Evolutionary conservation across 2,888 invertebrate genomes (phyloP), one percentile per base, ranked within the genome.

Genomic region (Apamea epomidion): DNA sequence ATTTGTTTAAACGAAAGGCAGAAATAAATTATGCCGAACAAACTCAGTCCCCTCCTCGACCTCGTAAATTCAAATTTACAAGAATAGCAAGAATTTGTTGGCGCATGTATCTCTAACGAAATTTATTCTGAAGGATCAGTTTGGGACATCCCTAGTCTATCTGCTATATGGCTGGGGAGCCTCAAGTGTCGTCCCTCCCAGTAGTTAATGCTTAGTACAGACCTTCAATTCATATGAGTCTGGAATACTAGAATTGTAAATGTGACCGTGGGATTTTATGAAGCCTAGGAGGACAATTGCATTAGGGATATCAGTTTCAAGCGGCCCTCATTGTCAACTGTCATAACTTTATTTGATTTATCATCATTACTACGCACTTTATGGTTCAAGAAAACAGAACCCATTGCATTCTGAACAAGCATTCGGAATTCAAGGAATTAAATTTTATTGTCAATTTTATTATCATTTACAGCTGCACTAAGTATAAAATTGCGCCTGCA

Each of bases 111-210:
- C 80, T 87, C 62, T 80, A 78, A 87, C 77, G 67, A 87, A 87
- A 87, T 86, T 80, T 86, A 86, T 86, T 80, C 85, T 80, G 80
- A 86, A 86, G 87, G 85, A 86, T 87, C 84, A 87, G 80, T 87
- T 80, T 84, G 87, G 80, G 86, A 86, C 86, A 86, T 86, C 86
- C 87, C 86, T 87, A 80, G 80, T 80, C 87, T 84, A 86, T 86
- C 75, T 87, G 67, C 67, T 68, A 80, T 80, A 84, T 68, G 71
- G 74, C 70, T 83, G 64, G 87, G 86, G 79, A 80, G 73, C 69
- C 80, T 87, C 65, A 75, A 84, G 77, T 86, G 75, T 78, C 80
- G 73, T 80, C 77, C 76, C 70, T 87, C 67, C 65, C 65, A 78
- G 77, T 73, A 78, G 70, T 76, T 84, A 84, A 85, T 87, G 77